These are phyloP conservation scores for Mesocentrotus franciscanus DNA, from an alignment of 53 echinoderm and acorn worm species.

Conservation along the genomic window DNA sequence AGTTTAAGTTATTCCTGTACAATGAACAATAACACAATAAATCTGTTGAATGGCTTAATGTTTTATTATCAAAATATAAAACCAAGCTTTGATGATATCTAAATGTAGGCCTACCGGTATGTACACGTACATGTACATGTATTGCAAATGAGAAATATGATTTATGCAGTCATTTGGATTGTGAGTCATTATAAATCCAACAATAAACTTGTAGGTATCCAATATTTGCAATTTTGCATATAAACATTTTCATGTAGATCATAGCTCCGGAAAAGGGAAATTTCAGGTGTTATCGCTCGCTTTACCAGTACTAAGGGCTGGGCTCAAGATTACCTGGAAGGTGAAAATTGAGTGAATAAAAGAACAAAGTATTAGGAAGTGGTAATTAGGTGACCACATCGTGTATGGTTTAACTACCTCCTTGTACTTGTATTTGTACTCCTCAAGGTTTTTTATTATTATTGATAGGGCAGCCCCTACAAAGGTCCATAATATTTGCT, in stretches of 20 bases:
- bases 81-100: no score
- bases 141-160: no score
- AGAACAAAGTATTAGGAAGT: neutral
- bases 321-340: neutral
- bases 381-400: slow-evolving; percentile 8
- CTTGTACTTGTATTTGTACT: neutral
- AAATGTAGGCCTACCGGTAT: no score
- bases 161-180: no score
- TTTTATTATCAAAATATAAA: no score
- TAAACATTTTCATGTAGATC: neutral
- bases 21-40: no score
- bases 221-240: neutral
- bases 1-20: no score
- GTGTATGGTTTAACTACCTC: neutral
- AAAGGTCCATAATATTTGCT: slow-evolving; percentile 37
- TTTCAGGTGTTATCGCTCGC: neutral
- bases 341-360: slow-evolving; percentile 18
- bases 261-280: neutral
- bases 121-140: no score
- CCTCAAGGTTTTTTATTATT: slow-evolving; percentile 5
- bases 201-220: no score
- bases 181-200: no score
- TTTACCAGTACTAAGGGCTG: neutral
- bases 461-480: neutral
- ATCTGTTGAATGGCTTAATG: no score